Evolutionary conservation across 2,113 vertebrate genomes (phyloP).

Genomic region (Pyxicephalus adspersus): DNA sequence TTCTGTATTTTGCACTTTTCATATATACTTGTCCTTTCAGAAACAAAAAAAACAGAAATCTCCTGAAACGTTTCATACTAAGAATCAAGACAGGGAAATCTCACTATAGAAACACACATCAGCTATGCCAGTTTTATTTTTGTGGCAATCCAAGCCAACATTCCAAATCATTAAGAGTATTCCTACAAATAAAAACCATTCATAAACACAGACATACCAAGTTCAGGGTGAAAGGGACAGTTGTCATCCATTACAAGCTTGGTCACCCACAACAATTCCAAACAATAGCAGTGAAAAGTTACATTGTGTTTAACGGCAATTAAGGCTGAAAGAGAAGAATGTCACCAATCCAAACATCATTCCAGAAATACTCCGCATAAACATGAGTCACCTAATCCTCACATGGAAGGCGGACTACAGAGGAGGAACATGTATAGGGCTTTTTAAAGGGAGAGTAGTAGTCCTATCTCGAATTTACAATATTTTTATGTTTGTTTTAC

Average conservation of each 20-base stretch:
- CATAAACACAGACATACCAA: constrained; percentile 50
- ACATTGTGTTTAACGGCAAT: constrained; percentile 52
- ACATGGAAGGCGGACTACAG: constrained; percentile 11
- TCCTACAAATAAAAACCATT: constrained; percentile 40
- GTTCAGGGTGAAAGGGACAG: constrained; percentile 44
- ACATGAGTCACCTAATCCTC: constrained; percentile 44
- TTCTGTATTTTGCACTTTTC: too few relatives aligned
- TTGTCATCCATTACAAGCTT: constrained; percentile 37
- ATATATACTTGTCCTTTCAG: too few relatives aligned
- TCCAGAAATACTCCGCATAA: constrained; percentile 27
- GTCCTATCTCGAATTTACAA: too few relatives aligned
- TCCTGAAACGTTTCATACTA: not conserved
- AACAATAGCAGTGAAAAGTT: constrained; percentile 49
- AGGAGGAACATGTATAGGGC: not conserved
- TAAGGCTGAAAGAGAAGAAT: constrained; percentile 42
- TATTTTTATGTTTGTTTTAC: too few relatives aligned
- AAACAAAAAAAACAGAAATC: too few relatives aligned
- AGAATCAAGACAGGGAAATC: not conserved
- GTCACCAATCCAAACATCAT: constrained; percentile 47
- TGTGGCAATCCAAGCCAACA: constrained; percentile 15
- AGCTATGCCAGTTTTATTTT: not conserved
- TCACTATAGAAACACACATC: not conserved
- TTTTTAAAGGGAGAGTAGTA: not conserved
- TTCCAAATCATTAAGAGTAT: constrained; percentile 27
- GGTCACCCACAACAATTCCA: constrained; percentile 52